Percentiles rank a stretch among this genome's conserved stretches.
Conservation (phyloP, 2,113 vertebrate species). For the Lycaon pictus region DNA sequence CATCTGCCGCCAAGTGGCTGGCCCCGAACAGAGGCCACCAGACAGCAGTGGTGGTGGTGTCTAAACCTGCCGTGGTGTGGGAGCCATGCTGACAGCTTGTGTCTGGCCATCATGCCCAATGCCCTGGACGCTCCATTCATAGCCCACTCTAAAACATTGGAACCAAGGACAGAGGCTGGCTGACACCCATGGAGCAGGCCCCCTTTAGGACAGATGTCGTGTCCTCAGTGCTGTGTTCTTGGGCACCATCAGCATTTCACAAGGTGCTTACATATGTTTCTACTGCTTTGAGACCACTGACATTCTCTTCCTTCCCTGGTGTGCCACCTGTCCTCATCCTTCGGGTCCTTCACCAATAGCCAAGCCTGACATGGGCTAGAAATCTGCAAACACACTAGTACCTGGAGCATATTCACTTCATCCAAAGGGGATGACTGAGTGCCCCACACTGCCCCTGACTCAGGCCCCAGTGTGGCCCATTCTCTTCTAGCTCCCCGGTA, state of each 20-base stretch:
- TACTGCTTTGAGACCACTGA: not conserved
- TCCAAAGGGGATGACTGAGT: not conserved
- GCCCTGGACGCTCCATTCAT: not conserved
- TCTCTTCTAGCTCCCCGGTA: not conserved
- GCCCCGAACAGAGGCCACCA: not conserved
- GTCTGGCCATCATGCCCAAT: not conserved
- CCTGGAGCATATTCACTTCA: no score
- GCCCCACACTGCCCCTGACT: not conserved
- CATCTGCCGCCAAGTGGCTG: no score
- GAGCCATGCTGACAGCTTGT: not conserved
- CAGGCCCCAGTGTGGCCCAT: not conserved
- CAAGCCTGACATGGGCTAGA: not conserved
- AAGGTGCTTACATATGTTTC: rapidly evolving
- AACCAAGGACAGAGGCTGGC: not conserved
- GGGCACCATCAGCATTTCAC: not conserved
- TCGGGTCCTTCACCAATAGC: rapidly evolving
- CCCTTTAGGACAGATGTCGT: no score
- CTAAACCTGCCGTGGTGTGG: rapidly evolving
- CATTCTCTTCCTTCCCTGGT: not conserved
- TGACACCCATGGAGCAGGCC: not conserved
- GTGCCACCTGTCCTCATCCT: not conserved
- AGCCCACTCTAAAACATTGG: not conserved
- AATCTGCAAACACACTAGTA: no score
- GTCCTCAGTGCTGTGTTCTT: not conserved
- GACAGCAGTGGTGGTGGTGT: rapidly evolving